Evolutionary conservation across 2,888 invertebrate genomes (phyloP).

Genomic region (Phalera bucephala): DNA sequence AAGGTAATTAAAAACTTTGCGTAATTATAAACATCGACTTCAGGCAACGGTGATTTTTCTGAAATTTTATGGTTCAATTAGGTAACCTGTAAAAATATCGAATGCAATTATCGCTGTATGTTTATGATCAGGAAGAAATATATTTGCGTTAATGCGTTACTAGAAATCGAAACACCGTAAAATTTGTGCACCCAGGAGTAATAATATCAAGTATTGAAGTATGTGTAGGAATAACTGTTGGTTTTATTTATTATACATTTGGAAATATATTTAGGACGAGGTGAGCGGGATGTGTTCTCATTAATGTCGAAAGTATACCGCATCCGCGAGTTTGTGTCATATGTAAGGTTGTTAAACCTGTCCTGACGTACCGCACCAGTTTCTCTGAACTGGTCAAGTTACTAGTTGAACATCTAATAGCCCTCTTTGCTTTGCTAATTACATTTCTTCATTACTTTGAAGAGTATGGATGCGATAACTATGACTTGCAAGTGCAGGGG

Average conservation of each 20-base stretch:
- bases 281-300: slow-evolving; percentile 63
- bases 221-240: too few relatives aligned
- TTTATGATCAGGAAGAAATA: too few relatives aligned
- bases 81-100: too few relatives aligned
- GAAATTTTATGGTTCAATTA: slow-evolving; percentile 17
- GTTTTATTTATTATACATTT: too few relatives aligned
- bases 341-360: slow-evolving; percentile 72
- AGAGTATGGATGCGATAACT: slow-evolving; percentile 38
- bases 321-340: slow-evolving; percentile 72
- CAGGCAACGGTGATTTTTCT: slow-evolving; percentile 28
- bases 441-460: slow-evolving; percentile 44
- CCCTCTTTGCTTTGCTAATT: slow-evolving; percentile 58
- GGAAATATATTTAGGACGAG: slow-evolving; percentile 30
- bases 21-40: slow-evolving; percentile 28
- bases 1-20: slow-evolving; percentile 55
- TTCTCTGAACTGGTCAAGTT: slow-evolving; percentile 65
- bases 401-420: slow-evolving; percentile 63
- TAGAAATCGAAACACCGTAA: too few relatives aligned
- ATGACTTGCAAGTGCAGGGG: slow-evolving; percentile 20
- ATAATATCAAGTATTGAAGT: too few relatives aligned
- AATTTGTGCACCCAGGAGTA: too few relatives aligned
- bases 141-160: too few relatives aligned
- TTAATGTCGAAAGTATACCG: slow-evolving; percentile 76
- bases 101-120: too few relatives aligned
- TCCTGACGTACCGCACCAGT: slow-evolving; percentile 59